phyloP scores from a whole-genome alignment of 2,797 vertebrate genomes.

The Tolypeutes matacus region DNA sequence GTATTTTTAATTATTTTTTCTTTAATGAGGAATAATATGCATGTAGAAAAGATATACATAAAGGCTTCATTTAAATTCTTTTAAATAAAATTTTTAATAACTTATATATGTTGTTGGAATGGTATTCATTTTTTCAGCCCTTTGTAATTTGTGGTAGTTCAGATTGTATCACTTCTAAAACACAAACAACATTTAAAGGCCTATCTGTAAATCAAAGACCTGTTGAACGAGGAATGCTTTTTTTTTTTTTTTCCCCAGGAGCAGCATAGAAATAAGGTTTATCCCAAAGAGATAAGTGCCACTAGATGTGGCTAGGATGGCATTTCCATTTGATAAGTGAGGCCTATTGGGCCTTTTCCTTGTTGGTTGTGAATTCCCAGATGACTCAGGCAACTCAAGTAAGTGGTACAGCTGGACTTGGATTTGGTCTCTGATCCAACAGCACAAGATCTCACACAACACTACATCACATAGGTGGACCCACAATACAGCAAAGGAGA shows the following conservation, averaged over 20 bases:
- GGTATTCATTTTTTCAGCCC: slow-evolving; percentile 88
- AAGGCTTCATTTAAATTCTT: slow-evolving; percentile 91
- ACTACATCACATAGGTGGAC: background rate
- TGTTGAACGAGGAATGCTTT: background rate
- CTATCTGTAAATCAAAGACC: background rate
- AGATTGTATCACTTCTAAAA: slow-evolving; percentile 87
- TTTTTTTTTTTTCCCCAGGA: too few relatives aligned
- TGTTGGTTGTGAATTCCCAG: background rate
- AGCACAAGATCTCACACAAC: background rate
- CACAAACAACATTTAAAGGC: slow-evolving; percentile 57
- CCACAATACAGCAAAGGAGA: background rate
- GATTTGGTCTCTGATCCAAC: background rate
- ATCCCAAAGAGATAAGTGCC: background rate
- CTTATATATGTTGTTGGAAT: slow-evolving; percentile 90
- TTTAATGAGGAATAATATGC: slow-evolving; percentile 89
- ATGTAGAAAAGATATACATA: slow-evolving; percentile 92
- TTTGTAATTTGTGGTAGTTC: slow-evolving; percentile 89
- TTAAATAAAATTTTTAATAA: slow-evolving; percentile 92
- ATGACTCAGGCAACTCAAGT: background rate
- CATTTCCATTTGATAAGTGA: background rate
- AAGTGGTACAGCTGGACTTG: background rate
- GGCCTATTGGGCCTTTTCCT: background rate
- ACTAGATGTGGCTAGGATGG: too few relatives aligned
- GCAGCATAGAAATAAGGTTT: too few relatives aligned
- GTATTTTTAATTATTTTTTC: slow-evolving; percentile 88